These are phyloP conservation scores for Bradypodion ventrale DNA, from an alignment of 2,797 vertebrate genomes.

Conservation along the genomic window DNA sequence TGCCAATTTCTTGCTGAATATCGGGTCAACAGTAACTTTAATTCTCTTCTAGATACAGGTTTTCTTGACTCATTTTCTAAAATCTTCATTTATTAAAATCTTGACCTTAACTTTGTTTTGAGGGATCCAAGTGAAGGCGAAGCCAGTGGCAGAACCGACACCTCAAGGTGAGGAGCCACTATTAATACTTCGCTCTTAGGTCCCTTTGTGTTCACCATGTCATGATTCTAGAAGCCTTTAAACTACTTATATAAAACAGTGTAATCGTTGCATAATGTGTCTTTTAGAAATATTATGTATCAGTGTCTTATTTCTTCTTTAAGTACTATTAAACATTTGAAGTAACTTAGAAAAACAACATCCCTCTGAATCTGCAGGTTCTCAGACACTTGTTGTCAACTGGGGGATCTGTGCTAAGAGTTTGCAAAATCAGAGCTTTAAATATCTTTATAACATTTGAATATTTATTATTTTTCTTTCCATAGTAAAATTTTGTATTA, in stretches of 20 bases:
- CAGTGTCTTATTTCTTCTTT: constrained; percentile 45
- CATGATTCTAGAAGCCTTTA: constrained; percentile 51
- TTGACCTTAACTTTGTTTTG: constrained; percentile 86
- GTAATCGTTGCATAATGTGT: constrained; percentile 47
- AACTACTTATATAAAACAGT: constrained; percentile 51
- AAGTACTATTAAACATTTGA: constrained; percentile 3
- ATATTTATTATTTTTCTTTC: neutral
- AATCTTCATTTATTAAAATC: constrained; percentile 66
- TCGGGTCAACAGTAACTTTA: constrained; percentile 54
- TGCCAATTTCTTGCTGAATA: constrained; percentile 55
- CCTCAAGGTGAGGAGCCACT: constrained; percentile 88
- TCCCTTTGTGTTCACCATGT: constrained; percentile 57
- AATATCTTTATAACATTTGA: constrained; percentile 29
- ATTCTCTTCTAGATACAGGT: constrained; percentile 67
- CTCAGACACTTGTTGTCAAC: neutral
- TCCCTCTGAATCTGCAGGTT: constrained; percentile 8
- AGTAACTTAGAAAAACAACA: neutral
- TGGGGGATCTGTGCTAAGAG: neutral
- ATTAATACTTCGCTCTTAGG: constrained; percentile 70
- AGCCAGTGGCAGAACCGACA: constrained; percentile 92
- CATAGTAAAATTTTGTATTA: neutral
- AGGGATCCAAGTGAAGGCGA: constrained; percentile 97
- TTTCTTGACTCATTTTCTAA: constrained; percentile 74
- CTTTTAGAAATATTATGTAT: constrained; percentile 32
- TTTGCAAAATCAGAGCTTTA: constrained; percentile 3